Evolutionary conservation across 2,113 vertebrate genomes (phyloP).

Genomic region (Spilogale gracilis): DNA sequence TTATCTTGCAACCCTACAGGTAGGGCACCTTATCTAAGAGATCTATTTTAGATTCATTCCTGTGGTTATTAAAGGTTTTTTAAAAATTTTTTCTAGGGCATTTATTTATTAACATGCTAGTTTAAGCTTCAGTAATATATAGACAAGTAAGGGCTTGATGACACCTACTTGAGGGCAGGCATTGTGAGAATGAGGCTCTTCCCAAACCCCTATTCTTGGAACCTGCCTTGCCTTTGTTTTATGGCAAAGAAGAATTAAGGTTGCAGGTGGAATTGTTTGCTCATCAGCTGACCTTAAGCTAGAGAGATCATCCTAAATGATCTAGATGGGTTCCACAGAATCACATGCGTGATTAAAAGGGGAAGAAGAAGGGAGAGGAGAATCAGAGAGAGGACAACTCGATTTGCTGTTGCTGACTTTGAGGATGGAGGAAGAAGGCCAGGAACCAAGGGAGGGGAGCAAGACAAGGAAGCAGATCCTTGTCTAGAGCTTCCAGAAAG

Average conservation of each 20-base stretch:
- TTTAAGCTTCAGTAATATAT: neutral
- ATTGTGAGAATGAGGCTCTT: neutral
- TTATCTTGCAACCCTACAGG: neutral
- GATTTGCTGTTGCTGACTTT: neutral
- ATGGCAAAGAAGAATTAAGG: neutral
- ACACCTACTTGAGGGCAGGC: neutral
- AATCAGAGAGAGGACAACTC: neutral
- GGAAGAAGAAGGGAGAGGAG: neutral
- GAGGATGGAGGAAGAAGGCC: neutral
- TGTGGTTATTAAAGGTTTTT: neutral
- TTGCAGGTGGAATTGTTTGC: neutral
- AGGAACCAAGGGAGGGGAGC: neutral
- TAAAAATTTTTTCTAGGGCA: neutral
- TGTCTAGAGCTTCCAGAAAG: neutral
- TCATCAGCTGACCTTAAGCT: neutral
- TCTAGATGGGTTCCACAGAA: neutral
- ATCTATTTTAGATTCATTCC: constrained; percentile 33
- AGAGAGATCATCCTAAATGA: neutral
- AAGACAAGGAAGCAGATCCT: neutral
- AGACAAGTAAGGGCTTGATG: neutral
- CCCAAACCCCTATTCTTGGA: neutral
- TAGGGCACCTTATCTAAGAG: neutral
- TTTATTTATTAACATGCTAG: neutral
- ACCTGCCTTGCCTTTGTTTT: neutral
- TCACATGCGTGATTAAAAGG: neutral